A percentile compares a stretch with the other conserved stretches of the same genome.
phyloP scores from a whole-genome alignment of 1,140 invertebrate genomes.

The Rhopalosiphum maidis region DNA sequence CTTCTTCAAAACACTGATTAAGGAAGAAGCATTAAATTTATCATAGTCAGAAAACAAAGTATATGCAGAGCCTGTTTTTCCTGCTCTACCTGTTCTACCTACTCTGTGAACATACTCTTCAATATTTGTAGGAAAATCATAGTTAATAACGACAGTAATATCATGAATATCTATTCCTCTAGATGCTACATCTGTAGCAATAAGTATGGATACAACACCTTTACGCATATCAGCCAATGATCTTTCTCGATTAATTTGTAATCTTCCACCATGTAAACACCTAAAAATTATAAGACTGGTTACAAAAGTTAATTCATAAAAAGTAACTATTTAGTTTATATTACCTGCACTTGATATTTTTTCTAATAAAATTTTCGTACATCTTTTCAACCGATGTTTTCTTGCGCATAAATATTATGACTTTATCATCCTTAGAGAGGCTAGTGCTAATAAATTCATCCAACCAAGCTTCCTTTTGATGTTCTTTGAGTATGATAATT shows the following conservation, averaged over 20 bases:
- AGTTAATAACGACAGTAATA: conserved; percentile 83
- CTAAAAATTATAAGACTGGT: neutral
- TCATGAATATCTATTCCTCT: conserved; percentile 73
- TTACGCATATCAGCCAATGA: conserved; percentile 82
- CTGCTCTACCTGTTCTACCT: conserved; percentile 89
- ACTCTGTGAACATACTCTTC: conserved; percentile 96
- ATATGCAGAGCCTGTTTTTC: conserved; percentile 80
- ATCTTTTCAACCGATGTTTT: neutral
- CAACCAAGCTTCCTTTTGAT: conserved; percentile 71
- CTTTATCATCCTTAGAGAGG: neutral
- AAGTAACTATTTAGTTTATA: neutral
- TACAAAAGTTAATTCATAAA: neutral
- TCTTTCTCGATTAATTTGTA: conserved; percentile 84
- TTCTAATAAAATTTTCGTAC: neutral
- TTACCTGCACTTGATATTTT: conserved; percentile 20
- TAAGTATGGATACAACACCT: conserved; percentile 77
- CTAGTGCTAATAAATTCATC: conserved; percentile 44
- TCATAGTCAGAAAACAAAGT: conserved; percentile 81
- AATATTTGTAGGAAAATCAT: conserved; percentile 84
- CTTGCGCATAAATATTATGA: conserved; percentile 35
- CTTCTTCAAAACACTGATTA: conserved; percentile 83
- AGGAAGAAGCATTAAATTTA: conserved; percentile 76
- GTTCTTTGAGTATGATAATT: conserved; percentile 75
- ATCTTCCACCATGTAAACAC: conserved; percentile 87
- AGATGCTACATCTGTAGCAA: conserved; percentile 94